Evolutionary conservation across 2,797 vertebrate genomes (phyloP), one percentile per base, ranked within the genome.

Genomic region (Falco naumanni): DNA sequence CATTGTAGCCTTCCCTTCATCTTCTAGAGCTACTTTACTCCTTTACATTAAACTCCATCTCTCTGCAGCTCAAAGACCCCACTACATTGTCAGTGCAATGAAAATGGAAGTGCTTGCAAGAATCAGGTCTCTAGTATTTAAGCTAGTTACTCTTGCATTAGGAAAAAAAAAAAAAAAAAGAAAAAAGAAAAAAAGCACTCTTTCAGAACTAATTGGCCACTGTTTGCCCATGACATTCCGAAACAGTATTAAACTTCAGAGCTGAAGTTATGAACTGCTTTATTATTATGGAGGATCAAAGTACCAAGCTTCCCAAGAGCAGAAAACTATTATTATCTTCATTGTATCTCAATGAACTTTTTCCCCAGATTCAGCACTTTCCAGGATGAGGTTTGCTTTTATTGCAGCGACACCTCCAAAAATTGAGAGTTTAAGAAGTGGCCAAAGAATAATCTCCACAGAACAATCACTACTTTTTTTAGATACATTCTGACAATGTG

Each of bases 211-310:
- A 63, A 11, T 2, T n/a, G 43, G 59, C 22, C 54, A 25, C 28
- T 15, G 3, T 12, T 70, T 43, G 16, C 33, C 45, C 0, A 0
- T n/a, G 78, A 60, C 59, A 20, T 17, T n/a, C 48, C 60, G n/a
- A 72, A 48, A 43, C 25, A 31, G 8, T 8, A 37, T 39, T 8
- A 75, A 77, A 59, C 72, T 78, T 57, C 0, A 41, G 31, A 71
- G 43, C 31, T 20, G 18, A 64, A 60, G 53, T 33, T 34, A 37
- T 28, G 65, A 84, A 78, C 8, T 41, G 4, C 2, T 92, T 81
- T 82, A 95, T 65, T 60, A 65, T 50, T 29, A 11, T 2, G 2
- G 11, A 84, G 10, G 90, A 87, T 76, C 84, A 84, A 94, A 93
- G 84, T 43, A 47, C 39, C 50, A 75, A 37, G 18, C 29, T 48